Evolutionary conservation across 2,888 invertebrate genomes (phyloP).

Genomic region (Timema cristinae): DNA sequence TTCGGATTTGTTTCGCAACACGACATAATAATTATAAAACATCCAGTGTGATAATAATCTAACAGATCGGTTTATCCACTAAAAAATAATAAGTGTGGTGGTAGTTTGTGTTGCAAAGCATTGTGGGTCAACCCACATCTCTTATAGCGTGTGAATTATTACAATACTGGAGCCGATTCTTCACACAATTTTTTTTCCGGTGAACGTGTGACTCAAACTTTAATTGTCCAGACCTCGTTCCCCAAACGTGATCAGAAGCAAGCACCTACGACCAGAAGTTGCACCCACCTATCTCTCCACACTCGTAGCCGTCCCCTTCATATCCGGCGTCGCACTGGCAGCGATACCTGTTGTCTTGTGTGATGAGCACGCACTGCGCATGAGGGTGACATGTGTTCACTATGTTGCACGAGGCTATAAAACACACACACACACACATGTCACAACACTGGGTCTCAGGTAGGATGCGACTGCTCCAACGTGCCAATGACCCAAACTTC

Average conservation of each 20-base stretch:
- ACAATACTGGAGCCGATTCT: no score
- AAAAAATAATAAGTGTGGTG: neutral
- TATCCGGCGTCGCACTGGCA: conserved; percentile 82
- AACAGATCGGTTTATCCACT: neutral
- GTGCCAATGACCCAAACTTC: no score
- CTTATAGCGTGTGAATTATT: no score
- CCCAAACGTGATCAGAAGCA: neutral
- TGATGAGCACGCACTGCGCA: conserved; percentile 68
- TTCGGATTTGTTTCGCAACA: no score
- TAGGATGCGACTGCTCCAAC: no score
- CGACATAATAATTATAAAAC: neutral
- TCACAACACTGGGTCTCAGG: neutral
- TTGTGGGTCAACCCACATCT: no score
- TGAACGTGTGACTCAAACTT: neutral
- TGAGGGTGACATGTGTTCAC: conserved; percentile 76
- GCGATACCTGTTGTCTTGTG: conserved; percentile 52
- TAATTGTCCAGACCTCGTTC: no score
- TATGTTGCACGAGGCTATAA: conserved; percentile 67
- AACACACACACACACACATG: neutral
- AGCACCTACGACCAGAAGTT: neutral
- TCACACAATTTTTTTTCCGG: no score
- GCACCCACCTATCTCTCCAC: conserved; percentile 53
- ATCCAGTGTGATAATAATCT: conserved; percentile 1
- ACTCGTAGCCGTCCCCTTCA: conserved; percentile 77
- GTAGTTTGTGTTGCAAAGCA: neutral